Evolutionary conservation across 2,888 invertebrate species (phyloP).

Genomic region (Gerris lacustris): DNA sequence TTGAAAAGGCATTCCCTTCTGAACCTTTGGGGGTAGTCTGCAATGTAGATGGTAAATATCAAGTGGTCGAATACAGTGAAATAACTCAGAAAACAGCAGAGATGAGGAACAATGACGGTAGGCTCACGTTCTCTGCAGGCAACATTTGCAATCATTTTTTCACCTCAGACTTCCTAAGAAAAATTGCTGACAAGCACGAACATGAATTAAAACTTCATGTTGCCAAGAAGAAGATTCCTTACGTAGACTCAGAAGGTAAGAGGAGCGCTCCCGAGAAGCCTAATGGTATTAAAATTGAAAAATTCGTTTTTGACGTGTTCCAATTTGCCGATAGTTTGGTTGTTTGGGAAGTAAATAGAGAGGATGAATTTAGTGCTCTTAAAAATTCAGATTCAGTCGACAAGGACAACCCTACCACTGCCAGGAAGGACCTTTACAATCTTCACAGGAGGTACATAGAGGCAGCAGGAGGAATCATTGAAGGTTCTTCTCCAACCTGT

Average conservation of each 20-base stretch:
- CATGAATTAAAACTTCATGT: conserved; percentile 74
- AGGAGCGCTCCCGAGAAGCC: conserved; percentile 62
- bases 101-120: conserved; percentile 59
- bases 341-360: conserved; percentile 81
- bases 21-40: conserved; percentile 97
- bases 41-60: conserved; percentile 75
- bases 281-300: conserved; percentile 97
- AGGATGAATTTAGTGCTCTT: conserved; percentile 90
- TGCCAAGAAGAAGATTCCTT: conserved; percentile 94
- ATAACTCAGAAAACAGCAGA: conserved; percentile 78
- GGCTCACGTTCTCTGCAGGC: conserved; percentile 82
- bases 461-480: conserved; percentile 66
- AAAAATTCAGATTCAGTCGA: conserved; percentile 83
- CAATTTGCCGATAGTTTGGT: conserved; percentile 82
- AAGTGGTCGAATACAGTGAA: conserved; percentile 95
- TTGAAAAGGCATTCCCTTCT: conserved; percentile 76
- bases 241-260: conserved; percentile 57
- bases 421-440: conserved; percentile 59
- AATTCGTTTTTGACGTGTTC: conserved; percentile 98
- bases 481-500: conserved; percentile 45
- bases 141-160: conserved; percentile 99
- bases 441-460: conserved; percentile 69
- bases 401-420: conserved; percentile 84
- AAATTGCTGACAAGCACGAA: conserved; percentile 59
- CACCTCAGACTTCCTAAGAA: conserved; percentile 66